Base-by-base conservation (phyloP, 2,888 invertebrate genomes). In the Dynastes maya region DNA sequence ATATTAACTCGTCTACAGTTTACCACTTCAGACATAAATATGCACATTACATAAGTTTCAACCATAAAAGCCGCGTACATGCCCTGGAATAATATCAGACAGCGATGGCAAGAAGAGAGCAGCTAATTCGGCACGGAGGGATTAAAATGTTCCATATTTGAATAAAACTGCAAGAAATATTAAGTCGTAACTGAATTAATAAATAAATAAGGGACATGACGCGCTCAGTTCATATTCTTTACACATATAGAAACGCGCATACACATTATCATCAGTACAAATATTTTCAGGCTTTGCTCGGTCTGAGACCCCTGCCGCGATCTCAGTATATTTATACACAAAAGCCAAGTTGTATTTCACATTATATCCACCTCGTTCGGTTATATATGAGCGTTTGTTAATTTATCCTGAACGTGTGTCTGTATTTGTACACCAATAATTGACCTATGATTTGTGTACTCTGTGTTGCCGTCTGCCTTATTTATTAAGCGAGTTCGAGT, bases 401-500 rank as follows among this genome's bases (percentile, higher is more conserved):
- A 86, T 85, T 85, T 85, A 86, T 86, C 85, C 85, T 80, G 83
- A 82, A 83, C 84, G 83, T 82, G 84, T 83, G 83, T 84, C 84
- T 83, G 84, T 86, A 86, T 86, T 86, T 86, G 86, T 86, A 85
- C 83, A 84, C 83, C 83, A 84, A 86, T 86, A 86, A 86, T 86
- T 86, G 86, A 85, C 83, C 85, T 84, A 84, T 86, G 86, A 86
- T 86, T 86, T 86, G 86, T 86, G 84, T 85, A 83, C 84, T 83
- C 82, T 83, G 80, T 79, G 80, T 77, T 77, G 61, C 61, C 45
- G 61, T 74, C 49, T 61, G n/a, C 78, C 75, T 79, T 81, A 81
- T 80, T 80, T 82, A 80, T 80, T 71, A 81, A 78, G 72, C 71
- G 27, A 74, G 45, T 74, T 74, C 61, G 72, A 74, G 61, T 74